These are phyloP conservation scores for Anguilla rostrata DNA, from an alignment of 2,113 vertebrate genomes.

Conservation along the genomic window DNA sequence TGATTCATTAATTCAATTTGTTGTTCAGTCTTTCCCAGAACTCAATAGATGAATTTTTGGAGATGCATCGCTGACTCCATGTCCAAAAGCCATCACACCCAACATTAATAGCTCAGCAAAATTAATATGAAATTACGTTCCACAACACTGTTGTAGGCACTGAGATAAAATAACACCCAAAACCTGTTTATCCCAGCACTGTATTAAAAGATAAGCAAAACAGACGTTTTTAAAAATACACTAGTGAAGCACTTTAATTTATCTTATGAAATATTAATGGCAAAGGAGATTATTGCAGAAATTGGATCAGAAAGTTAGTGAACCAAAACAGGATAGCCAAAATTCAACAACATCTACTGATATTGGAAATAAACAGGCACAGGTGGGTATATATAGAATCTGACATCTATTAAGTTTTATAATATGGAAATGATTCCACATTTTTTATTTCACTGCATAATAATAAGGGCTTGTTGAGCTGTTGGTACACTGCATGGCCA, in stretches of 20 bases:
- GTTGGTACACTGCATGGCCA: no score
- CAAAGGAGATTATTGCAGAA: constrained; percentile 24
- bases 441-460: background rate
- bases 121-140: background rate
- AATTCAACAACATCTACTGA: background rate
- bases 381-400: background rate
- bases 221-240: constrained; percentile 17
- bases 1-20: constrained; percentile 23
- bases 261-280: constrained; percentile 29
- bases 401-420: background rate
- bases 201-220: background rate
- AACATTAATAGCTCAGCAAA: background rate
- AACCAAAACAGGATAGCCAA: constrained; percentile 13
- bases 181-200: background rate
- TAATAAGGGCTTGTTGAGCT: no score
- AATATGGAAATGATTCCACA: background rate
- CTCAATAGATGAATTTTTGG: background rate
- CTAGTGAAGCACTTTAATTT: constrained; percentile 11
- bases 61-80: background rate
- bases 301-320: constrained; percentile 31
- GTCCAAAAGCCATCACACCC: background rate
- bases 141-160: background rate
- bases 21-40: background rate
- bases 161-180: constrained; percentile 11
- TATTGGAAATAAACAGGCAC: background rate